phyloP scores from a whole-genome alignment of 2,888 invertebrate genomes.

The Escarpia spicata region DNA sequence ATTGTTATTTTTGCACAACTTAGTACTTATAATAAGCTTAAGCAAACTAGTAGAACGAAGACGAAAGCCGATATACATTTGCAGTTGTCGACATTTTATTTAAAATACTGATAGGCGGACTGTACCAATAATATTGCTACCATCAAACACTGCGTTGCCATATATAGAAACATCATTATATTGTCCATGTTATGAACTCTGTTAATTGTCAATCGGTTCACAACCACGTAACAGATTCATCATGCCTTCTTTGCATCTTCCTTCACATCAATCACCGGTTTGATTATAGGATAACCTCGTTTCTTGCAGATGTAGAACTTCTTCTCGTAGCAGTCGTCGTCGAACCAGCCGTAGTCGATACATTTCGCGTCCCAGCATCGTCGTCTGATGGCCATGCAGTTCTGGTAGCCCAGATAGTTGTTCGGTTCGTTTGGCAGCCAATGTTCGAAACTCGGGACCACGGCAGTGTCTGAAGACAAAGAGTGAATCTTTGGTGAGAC shows the following conservation, averaged over 20 bases:
- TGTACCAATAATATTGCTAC: not conserved
- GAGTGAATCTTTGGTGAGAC: not conserved
- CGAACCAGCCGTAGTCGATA: slow-evolving; percentile 12
- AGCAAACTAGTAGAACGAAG: not conserved
- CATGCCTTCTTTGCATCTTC: not conserved
- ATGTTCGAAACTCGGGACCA: not conserved
- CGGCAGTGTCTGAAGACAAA: not conserved
- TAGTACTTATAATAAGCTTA: not conserved
- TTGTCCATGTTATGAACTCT: not conserved
- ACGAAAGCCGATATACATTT: not conserved
- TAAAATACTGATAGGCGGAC: not conserved
- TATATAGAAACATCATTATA: not conserved
- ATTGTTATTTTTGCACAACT: not conserved
- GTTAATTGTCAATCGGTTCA: not conserved
- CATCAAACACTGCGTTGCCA: not conserved
- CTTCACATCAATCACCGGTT: not conserved
- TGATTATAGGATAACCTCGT: not conserved
- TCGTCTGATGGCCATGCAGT: not conserved
- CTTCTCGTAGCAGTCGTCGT: not conserved
- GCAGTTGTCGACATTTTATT: not conserved
- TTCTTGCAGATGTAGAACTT: slow-evolving; percentile 13
- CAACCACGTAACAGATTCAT: not conserved
- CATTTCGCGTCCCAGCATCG: slow-evolving; percentile 7
- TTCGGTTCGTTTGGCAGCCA: slow-evolving; percentile 4
- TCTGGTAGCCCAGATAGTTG: not conserved